Evolutionary conservation across 2,888 invertebrate species (phyloP), one percentile per base, ranked within the genome.

Genomic region (Cryptus viduatorius): DNA sequence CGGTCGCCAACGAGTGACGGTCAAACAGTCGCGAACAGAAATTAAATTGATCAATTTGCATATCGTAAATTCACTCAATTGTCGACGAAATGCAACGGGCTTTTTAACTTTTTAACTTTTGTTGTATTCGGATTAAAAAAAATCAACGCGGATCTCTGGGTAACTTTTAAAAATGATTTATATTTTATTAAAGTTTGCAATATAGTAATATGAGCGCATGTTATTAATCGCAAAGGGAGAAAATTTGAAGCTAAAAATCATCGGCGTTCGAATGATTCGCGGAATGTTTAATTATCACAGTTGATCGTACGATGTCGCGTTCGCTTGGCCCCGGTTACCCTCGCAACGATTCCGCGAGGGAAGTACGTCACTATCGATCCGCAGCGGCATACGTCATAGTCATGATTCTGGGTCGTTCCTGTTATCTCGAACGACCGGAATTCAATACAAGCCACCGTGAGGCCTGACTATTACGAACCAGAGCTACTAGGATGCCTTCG

Each of bases 321-420:
- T 61, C 29, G 5, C 53, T 31, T 50, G 68, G 61, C 67, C 50
- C 42, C 46, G 77, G 68, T 80, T 48, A 53, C 37, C 73, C 64
- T 61, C 44, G 42, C 75, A 64, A 48, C 76, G 76, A 79, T 50
- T 24, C 44, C 50, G 48, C 75, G 44, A 50, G 48, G 31, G 31
- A 48, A 48, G 73, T 77, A 87, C 89, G 88, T 89, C 88, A 87
- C 75, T 65, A 83, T 59, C 82, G 87, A 88, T 85, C 88, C 84
- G 64, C 42, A 44, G 59, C 61, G n/a, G 84, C 84, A 87, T 84
- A 76, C 85, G 86, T 87, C 82, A 83, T 79, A 78, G 67, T 81
- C 78, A 37, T 76, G 61, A 84, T 85, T 85, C 86, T 86, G 68
- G 82, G 84, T 78, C 85, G 86, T 80, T 85, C 85, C 86, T 87